Percentiles rank a stretch among this genome's conserved stretches.
phyloP scores from a whole-genome alignment of 2,888 invertebrate genomes.

The Macaria notata region DNA sequence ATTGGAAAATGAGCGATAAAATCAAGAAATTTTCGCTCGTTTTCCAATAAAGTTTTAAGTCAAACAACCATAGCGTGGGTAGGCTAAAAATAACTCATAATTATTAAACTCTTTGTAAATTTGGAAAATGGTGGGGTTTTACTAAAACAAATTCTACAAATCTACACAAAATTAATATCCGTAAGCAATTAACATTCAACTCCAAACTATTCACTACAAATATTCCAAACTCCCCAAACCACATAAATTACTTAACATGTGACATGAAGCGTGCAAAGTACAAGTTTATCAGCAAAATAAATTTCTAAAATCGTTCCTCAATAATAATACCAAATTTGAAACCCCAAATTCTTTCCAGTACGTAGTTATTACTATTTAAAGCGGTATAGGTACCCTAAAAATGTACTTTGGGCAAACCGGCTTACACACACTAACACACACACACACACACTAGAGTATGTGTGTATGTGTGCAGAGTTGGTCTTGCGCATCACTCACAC shows the following conservation, averaged over 20 bases:
- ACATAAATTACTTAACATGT: neutral
- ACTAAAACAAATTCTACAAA: no score
- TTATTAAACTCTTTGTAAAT: no score
- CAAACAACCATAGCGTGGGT: no score
- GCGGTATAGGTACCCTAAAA: conserved; percentile 65
- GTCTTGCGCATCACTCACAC: conserved; percentile 47
- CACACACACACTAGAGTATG: conserved; percentile 29
- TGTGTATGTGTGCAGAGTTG: conserved; percentile 16
- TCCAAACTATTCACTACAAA: no score
- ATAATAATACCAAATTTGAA: conserved; percentile 20
- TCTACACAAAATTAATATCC: no score
- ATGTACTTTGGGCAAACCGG: conserved; percentile 66
- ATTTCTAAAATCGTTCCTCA: conserved; percentile 11
- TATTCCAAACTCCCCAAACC: no score
- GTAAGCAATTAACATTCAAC: no score
- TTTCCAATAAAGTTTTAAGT: no score
- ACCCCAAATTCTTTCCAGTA: conserved; percentile 44
- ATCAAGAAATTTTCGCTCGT: no score
- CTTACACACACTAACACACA: conserved; percentile 48
- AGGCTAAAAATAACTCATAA: no score
- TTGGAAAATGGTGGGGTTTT: no score
- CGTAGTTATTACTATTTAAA: conserved; percentile 46
- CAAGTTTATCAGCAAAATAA: conserved; percentile 6
- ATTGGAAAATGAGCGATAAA: no score
- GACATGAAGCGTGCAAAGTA: conserved; percentile 2